Evolutionary conservation across 2,113 vertebrate genomes (phyloP).

Genomic region (Pristiophorus japonicus): DNA sequence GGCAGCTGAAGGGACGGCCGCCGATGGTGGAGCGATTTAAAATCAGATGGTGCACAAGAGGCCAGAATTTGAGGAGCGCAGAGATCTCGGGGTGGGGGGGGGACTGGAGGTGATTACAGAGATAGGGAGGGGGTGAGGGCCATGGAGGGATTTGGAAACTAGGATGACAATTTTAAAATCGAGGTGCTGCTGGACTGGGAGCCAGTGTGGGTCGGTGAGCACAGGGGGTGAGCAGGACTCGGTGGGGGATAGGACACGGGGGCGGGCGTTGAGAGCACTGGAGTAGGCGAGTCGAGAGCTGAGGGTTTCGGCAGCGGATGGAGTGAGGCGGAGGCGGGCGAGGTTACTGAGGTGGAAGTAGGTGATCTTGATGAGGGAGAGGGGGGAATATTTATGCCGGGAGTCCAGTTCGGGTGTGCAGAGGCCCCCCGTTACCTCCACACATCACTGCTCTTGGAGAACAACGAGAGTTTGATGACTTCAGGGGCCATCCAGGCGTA

Average conservation of each 20-base stretch:
- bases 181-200: background rate
- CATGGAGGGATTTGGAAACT: background rate
- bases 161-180: background rate
- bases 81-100: background rate
- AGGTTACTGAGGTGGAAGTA: background rate
- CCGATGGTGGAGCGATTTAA: background rate
- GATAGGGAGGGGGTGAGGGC: too few species aligned
- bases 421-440: conserved; percentile 67
- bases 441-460: conserved; percentile 88
- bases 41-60: too few species aligned
- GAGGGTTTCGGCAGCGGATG: too few species aligned
- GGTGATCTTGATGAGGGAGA: background rate
- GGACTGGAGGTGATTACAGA: background rate
- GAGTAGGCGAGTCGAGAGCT: too few species aligned
- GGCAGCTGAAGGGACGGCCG: background rate
- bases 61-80: background rate
- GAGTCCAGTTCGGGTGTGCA: background rate
- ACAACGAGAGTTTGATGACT: conserved; percentile 80
- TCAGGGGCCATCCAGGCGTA: conserved; percentile 97
- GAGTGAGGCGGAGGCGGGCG: background rate
- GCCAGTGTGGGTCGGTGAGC: background rate
- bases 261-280: background rate
- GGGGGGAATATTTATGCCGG: background rate
- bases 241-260: background rate
- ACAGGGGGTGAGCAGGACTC: background rate